phyloP scores from a whole-genome alignment of 2,888 invertebrate species.

The Gymnocheta viridis region DNA sequence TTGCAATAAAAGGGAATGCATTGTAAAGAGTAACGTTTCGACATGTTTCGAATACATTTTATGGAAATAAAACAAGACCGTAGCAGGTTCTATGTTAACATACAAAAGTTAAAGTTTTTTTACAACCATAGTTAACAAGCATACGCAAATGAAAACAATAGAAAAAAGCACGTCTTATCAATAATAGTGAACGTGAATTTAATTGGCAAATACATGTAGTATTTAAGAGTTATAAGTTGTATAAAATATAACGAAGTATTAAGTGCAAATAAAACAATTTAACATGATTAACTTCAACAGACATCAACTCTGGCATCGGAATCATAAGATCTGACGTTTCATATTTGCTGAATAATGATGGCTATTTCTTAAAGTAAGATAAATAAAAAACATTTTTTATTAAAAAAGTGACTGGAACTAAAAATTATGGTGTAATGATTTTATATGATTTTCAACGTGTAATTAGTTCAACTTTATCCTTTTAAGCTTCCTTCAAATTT shows the following conservation, averaged over 20 bases:
- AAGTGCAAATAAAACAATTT: too few relatives aligned
- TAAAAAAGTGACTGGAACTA: too few relatives aligned
- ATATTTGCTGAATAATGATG: too few relatives aligned
- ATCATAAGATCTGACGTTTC: too few relatives aligned
- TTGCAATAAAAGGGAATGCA: conserved; percentile 4
- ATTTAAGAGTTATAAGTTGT: background rate
- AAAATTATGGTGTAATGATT: too few relatives aligned
- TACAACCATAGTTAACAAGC: background rate
- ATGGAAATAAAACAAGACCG: background rate
- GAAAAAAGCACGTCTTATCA: background rate
- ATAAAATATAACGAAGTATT: background rate
- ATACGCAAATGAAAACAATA: background rate
- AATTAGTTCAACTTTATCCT: too few relatives aligned
- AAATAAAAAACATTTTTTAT: too few relatives aligned
- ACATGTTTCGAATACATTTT: conserved; percentile 25
- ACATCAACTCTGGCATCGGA: too few relatives aligned
- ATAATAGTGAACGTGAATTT: background rate
- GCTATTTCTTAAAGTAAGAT: too few relatives aligned
- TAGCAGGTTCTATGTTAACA: background rate
- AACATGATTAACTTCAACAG: too few relatives aligned
- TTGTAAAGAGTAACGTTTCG: background rate
- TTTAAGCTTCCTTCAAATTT: too few relatives aligned
- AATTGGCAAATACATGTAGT: background rate
- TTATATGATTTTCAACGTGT: too few relatives aligned
- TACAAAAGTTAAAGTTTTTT: background rate